Conservation (phyloP, 2,113 vertebrate genomes). For the Camelus dromedarius region DNA sequence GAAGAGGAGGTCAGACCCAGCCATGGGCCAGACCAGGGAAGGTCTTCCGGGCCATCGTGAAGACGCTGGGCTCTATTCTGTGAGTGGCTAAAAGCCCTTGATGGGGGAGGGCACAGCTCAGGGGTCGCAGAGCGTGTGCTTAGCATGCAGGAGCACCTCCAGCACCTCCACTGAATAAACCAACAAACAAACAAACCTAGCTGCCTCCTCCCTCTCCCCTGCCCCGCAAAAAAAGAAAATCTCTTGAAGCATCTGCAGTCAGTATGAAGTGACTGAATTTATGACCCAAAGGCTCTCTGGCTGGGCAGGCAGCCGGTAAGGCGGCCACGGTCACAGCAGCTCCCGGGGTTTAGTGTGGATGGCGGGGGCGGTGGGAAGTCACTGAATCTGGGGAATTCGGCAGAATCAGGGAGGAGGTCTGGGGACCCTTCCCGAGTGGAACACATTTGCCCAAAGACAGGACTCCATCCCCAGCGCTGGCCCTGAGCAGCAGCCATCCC, state of each 20-base stretch:
- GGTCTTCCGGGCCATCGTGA: neutral
- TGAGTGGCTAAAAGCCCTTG: neutral
- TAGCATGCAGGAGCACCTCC: too few species aligned
- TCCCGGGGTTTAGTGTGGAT: accelerated
- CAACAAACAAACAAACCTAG: too few species aligned
- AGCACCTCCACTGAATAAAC: too few species aligned
- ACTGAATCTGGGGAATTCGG: accelerated
- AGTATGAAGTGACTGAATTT: neutral
- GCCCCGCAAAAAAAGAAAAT: too few species aligned
- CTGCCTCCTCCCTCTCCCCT: too few species aligned
- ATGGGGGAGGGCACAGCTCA: too few species aligned
- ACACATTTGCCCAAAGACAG: accelerated
- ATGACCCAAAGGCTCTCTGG: neutral
- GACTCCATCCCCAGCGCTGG: neutral
- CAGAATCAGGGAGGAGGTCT: neutral
- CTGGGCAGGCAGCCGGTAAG: neutral
- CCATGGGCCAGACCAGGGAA: too few species aligned
- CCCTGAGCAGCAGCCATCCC: neutral
- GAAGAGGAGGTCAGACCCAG: neutral
- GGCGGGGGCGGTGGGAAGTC: neutral
- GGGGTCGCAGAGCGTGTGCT: too few species aligned
- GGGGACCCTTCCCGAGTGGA: neutral
- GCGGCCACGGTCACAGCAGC: accelerated
- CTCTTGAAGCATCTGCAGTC: neutral
- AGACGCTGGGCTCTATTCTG: neutral